phyloP scores from a whole-genome alignment of 2,888 invertebrate genomes.

The Caenorhabditis imperialis region DNA sequence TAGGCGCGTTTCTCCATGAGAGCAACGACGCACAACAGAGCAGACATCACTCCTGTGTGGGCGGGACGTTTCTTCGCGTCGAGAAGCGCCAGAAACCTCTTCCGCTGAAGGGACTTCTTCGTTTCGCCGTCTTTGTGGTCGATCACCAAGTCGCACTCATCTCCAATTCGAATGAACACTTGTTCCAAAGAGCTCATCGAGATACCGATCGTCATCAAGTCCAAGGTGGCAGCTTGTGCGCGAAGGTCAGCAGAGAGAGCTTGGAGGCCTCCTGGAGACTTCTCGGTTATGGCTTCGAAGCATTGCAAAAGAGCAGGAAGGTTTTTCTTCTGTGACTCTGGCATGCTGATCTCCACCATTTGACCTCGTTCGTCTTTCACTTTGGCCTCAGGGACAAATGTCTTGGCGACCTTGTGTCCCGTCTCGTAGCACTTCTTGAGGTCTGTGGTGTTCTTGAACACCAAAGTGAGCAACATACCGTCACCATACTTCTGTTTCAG shows the following conservation, averaged over 20 bases:
- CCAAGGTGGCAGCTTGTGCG: no score
- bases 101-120: slow-evolving; percentile 1
- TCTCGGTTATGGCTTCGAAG: slow-evolving; percentile 57
- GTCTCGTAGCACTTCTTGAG: no score
- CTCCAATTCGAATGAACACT: slow-evolving; percentile 64
- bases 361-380: slow-evolving; percentile 46
- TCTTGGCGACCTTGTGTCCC: no score
- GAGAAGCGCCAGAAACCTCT: slow-evolving; percentile 7
- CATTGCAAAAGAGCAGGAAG: slow-evolving; percentile 60
- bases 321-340: slow-evolving; percentile 33
- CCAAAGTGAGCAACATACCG: slow-evolving; percentile 70
- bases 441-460: slow-evolving; percentile 25
- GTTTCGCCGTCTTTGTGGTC: slow-evolving; percentile 13
- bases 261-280: not conserved
- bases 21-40: not conserved
- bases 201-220: slow-evolving; percentile 65
- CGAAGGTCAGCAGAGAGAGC: no score
- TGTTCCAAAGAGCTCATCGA: slow-evolving; percentile 74
- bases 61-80: slow-evolving; percentile 17
- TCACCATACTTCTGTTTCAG: slow-evolving; percentile 72
- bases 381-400: not conserved
- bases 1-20: slow-evolving; percentile 17
- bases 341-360: slow-evolving; percentile 61
- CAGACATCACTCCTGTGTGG: not conserved
- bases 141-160: slow-evolving; percentile 23